Evolutionary conservation across 2,797 vertebrate species (phyloP), one percentile per base, ranked within the genome.

Genomic region (Catamblyrhynchus diadema): DNA sequence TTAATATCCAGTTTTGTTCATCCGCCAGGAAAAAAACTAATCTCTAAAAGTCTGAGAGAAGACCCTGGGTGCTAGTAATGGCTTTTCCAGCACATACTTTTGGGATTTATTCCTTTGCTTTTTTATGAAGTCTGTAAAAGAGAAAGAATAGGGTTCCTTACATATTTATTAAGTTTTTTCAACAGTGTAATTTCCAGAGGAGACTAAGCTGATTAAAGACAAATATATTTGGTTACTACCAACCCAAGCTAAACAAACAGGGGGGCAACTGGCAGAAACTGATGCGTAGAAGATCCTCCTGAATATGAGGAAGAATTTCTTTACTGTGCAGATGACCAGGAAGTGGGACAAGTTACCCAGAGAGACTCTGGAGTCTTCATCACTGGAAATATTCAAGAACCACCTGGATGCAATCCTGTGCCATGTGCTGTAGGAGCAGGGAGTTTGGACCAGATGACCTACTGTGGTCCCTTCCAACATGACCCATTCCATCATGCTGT

Each of bases 1-100:
- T 81, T 95, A 93, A 94, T 64, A 62, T 3, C 8, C 61, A 33
- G 17, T 87, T 94, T 91, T 95, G 35, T 81, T 94, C 56, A 61
- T 48, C 39, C 82, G 20, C 28, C 57, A 93, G 54, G 33, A 82
- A 57, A 25, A 94, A 88, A 89, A 44, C 16, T 91, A 62, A 79
- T 72, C 50, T 88, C 27, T 48, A 22, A 57, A 90, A 67, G 28
- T 77, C 24, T 67, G 37, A 67, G 33, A 65, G 59, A 92, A 94
- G 12, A 14, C 9, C 37, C 32, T 44, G 15, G 28, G 33, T 91
- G 57, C 60, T 90, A 60, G 17, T 41, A 87, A 71, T n/a, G 32
- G 2, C 14, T 54, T 65, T n/a, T 33, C 32, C 19, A 60, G 30
- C 12, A 60, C 4, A 50, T 28, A 77, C 14, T 30, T 86, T 19